Evolutionary conservation across 2,888 invertebrate species (phyloP).

Genomic region (Spodoptera exigua): DNA sequence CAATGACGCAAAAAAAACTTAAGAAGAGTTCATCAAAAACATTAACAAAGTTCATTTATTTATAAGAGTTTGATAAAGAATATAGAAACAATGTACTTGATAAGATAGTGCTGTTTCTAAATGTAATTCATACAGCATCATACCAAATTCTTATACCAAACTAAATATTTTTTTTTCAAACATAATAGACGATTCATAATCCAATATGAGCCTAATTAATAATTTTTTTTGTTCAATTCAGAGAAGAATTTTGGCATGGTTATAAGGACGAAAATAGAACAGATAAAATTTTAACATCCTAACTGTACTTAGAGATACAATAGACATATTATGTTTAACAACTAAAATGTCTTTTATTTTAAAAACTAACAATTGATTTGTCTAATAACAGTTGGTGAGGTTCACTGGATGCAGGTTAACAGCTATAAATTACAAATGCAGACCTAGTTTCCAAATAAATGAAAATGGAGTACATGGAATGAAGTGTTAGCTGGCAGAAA

Average conservation of each 20-base stretch:
- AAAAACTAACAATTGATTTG: constrained; percentile 43
- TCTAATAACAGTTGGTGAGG: constrained; percentile 28
- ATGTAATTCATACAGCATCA: too few relatives aligned
- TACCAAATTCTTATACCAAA: too few relatives aligned
- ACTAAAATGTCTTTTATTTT: constrained; percentile 58
- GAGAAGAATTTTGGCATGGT: constrained; percentile 17
- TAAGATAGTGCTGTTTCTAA: too few relatives aligned
- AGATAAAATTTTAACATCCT: constrained; percentile 28
- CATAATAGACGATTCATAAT: too few relatives aligned
- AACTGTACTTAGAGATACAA: constrained; percentile 37
- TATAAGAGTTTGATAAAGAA: neutral
- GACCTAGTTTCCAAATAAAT: constrained; percentile 41
- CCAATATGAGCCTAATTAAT: too few relatives aligned
- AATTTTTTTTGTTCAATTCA: too few relatives aligned
- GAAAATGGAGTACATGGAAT: constrained; percentile 42
- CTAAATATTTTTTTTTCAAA: too few relatives aligned
- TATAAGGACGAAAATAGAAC: constrained; percentile 8
- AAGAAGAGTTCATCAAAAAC: neutral
- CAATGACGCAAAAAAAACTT: neutral
- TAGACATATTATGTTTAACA: constrained; percentile 36
- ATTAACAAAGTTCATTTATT: neutral
- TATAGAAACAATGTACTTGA: neutral
- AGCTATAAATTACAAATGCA: constrained; percentile 53
- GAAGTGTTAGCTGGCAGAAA: constrained; percentile 38
- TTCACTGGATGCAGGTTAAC: constrained; percentile 25